These are phyloP conservation scores for Montipora cactus DNA, from an alignment of 64 coral and sea anemone genomes.

Conservation along the genomic window DNA sequence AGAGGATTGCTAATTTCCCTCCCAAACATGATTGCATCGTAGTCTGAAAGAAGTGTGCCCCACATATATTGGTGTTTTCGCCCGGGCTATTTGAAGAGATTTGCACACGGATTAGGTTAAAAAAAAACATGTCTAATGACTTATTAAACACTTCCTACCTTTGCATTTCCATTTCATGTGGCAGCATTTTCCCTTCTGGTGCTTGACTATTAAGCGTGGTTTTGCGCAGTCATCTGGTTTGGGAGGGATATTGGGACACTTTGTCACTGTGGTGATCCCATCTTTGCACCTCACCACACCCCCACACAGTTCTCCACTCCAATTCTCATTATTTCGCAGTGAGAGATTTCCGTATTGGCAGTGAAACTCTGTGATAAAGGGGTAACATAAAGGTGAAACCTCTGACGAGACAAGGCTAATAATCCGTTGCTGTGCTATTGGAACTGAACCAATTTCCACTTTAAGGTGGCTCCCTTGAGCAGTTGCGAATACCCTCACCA, in stretches of 20 bases:
- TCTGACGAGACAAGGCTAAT: neutral
- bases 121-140: neutral
- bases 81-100: neutral
- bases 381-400: neutral
- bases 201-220: slow-evolving; percentile 65
- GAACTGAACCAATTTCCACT: no score
- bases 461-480: no score
- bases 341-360: slow-evolving; percentile 86
- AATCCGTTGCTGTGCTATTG: no score
- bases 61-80: no score
- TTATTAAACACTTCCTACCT: slow-evolving; percentile 35
- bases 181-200: slow-evolving; percentile 82
- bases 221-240: slow-evolving; percentile 74
- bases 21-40: no score
- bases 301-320: slow-evolving; percentile 89
- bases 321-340: slow-evolving; percentile 78
- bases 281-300: slow-evolving; percentile 80
- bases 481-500: no score
- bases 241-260: slow-evolving; percentile 81
- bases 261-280: slow-evolving; percentile 71
- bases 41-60: no score
- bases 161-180: slow-evolving; percentile 86
- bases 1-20: no score
- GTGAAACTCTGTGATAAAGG: slow-evolving; percentile 58
- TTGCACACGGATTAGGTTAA: neutral